Conservation (phyloP, 2,113 vertebrate species). For the Terrapene triunguis region DNA sequence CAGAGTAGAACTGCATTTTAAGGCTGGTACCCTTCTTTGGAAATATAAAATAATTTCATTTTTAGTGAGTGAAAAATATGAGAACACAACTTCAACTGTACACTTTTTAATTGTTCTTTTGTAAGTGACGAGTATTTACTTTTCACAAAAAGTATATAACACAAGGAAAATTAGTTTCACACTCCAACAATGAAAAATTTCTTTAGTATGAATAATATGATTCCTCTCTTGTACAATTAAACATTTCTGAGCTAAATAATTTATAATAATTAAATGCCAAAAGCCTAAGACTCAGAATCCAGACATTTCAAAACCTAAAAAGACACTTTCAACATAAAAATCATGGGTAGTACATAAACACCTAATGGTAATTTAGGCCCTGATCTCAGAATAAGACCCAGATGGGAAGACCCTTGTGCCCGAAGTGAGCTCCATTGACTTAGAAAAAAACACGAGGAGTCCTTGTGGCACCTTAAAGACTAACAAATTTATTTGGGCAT, state of each 20-base stretch:
- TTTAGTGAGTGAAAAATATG: neutral
- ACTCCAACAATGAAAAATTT: neutral
- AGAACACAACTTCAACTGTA: fast-evolving
- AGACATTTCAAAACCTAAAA: neutral
- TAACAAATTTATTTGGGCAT: too few relatives aligned
- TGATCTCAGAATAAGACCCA: neutral
- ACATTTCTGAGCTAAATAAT: neutral
- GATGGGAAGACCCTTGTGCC: neutral
- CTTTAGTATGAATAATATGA: neutral
- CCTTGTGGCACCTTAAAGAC: too few relatives aligned
- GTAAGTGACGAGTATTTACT: fast-evolving
- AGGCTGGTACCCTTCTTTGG: fast-evolving
- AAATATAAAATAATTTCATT: fast-evolving
- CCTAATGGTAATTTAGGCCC: neutral
- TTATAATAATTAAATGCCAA: neutral
- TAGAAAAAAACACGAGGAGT: neutral
- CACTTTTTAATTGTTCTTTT: neutral
- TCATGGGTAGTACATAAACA: neutral
- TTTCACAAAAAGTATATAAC: neutral
- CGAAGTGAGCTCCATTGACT: neutral
- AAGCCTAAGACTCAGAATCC: neutral
- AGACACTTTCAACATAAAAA: neutral
- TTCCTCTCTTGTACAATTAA: neutral
- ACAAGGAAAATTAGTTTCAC: neutral
- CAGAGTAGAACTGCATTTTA: neutral